Evolutionary conservation across 1,140 invertebrate genomes (phyloP), one percentile per base, ranked within the genome.

Genomic region (Trachelipus rathkii): DNA sequence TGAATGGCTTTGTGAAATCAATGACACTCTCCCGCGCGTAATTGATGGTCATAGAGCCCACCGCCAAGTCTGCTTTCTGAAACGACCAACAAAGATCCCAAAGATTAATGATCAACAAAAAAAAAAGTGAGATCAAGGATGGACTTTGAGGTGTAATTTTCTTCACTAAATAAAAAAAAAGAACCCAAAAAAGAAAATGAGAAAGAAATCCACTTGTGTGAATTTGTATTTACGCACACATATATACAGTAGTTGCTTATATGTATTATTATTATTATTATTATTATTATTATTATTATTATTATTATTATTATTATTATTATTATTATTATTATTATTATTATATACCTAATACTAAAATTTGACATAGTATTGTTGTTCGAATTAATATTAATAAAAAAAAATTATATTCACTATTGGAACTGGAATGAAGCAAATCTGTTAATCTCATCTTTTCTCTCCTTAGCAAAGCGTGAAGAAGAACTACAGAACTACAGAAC

Each of bases 11-110:
- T 0, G 95, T 96, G 85, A 96, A 97, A 85, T 96, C 95, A 43
- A 97, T 95, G n/a, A 95, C 94, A 82, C 92, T 93, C 85, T 96
- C 94, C 44, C 95, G 85, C 0, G 93, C 93, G 84, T 95, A 96
- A 84, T 95, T 96, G 76, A 96, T 96, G 0, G 94, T 97, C 91
- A 97, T 93, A 0, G 94, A 94, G 0, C 93, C 94, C 0, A 96
- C 93, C 0, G 94, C 94, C 78, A 97, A 87, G 84, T 97, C 95
- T 0, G 94, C 94, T 85, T 92, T 92, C 93, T 93, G 85, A 13
- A 89, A 88, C 82, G 79, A 82, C 70, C 71, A 74, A 53, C n/a
- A 11, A 83, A 75, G 78, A 83, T 8, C 60, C 69, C 43, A 2
- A 5, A n/a, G n/a, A 33, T 33, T 33, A 33, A 33, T 33, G 33